These are phyloP conservation scores for Catonia carolina DNA, from an alignment of 2,888 invertebrate genomes.

Conservation along the genomic window DNA sequence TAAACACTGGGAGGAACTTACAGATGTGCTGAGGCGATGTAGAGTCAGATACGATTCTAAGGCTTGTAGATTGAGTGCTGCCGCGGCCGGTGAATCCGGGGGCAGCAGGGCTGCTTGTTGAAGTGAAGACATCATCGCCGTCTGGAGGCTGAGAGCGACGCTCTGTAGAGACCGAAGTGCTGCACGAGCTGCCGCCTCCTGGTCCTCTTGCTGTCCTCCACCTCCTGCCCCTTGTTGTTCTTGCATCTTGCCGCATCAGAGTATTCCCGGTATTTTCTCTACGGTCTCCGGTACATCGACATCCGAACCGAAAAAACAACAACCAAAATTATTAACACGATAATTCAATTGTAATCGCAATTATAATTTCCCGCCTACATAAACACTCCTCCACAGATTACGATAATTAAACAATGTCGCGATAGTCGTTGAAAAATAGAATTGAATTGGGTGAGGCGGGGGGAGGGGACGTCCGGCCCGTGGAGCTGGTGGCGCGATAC, in stretches of 20 bases:
- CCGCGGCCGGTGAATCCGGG: conserved; percentile 75
- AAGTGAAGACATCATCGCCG: conserved; percentile 75
- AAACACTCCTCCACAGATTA: too few relatives aligned
- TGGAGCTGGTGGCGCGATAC: conserved; percentile 11
- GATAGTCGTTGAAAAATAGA: too few relatives aligned
- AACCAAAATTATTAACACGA: too few relatives aligned
- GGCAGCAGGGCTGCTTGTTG: conserved; percentile 78
- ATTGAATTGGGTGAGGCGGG: neutral
- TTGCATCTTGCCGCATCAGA: conserved; percentile 17
- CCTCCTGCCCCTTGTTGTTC: conserved; percentile 16
- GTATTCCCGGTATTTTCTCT: too few relatives aligned
- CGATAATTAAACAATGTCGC: too few relatives aligned
- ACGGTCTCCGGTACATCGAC: too few relatives aligned
- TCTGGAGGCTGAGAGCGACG: conserved; percentile 74
- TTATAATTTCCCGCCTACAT: too few relatives aligned
- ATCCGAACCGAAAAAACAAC: too few relatives aligned
- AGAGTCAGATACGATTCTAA: conserved; percentile 78
- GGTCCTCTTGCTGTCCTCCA: conserved; percentile 46
- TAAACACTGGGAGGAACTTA: conserved; percentile 35
- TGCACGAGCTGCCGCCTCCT: conserved; percentile 57
- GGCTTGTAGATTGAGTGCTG: conserved; percentile 77
- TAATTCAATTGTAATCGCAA: too few relatives aligned
- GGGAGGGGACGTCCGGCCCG: conserved; percentile 6
- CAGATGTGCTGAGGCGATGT: conserved; percentile 58
- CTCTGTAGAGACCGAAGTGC: conserved; percentile 55